Evolutionary conservation across 2,113 vertebrate genomes (phyloP), one percentile per base, ranked within the genome.

Genomic region (Machaerirhynchus nigripectus): DNA sequence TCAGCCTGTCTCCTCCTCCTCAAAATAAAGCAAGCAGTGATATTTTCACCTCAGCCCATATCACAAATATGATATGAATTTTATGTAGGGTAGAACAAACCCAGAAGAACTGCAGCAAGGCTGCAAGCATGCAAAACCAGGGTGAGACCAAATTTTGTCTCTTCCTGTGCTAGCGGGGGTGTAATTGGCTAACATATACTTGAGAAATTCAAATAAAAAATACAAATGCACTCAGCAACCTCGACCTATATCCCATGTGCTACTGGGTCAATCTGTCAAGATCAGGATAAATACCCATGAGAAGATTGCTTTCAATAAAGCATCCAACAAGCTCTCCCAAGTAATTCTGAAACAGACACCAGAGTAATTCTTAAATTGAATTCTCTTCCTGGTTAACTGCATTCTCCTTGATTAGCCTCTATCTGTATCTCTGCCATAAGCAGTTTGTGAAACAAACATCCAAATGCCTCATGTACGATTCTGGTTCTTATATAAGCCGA

Each of bases 121-220:
- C 28, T 73, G 27, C 55, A 57, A 67, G 50, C 56, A 55, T 46
- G 33, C 26, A 84, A 84, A 92, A 74, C 3, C 16, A 55, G 35
- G 14, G 16, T 16, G 50, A 93, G 55, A 77, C 52, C 27, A 75
- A 63, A 63, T 80, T 70, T 73, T 80, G 39, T 23, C 44, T 91
- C 42, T 0, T 10, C 0, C 9, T 44, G 26, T 17, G 30, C 27
- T 70, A 47, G 22, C 0, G 0, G 31, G 42, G 5, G 2, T 37
- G 40, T 52, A 70, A 86, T 50, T 76, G 28, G 37, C 56, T 67
- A 49, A 52, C 65, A 13, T 26, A 16, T 26, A 78, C 23, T 39
- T 46, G 47, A 50, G 26, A 89, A 86, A 57, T 69, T 85, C 27
- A 82, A 70, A 81, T 18, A 57, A 52, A 63, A 67, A 52, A 59